Conservation (phyloP, 1,140 invertebrate genomes). For the Meloidogyne chitwoodi region DNA sequence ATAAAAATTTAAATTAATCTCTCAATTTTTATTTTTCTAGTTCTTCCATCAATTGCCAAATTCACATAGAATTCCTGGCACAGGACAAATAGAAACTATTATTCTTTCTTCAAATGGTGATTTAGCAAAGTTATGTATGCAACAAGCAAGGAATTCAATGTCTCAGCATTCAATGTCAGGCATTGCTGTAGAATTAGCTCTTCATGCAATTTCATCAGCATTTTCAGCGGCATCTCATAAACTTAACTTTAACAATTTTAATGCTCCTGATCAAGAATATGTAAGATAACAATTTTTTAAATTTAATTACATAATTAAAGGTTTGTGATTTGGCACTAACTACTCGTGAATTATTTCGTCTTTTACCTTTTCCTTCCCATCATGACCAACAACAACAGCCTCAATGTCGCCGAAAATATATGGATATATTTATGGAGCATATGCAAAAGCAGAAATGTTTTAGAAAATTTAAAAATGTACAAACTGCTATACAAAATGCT, state of each 20-base stretch:
- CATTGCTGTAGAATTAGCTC: background rate
- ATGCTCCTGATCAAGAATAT: slow-evolving; percentile 14
- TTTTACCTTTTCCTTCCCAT: background rate
- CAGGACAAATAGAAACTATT: background rate
- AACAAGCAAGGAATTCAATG: slow-evolving; percentile 12
- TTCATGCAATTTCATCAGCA: slow-evolving; percentile 13
- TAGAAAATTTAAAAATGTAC: slow-evolving; percentile 4
- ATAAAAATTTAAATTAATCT: background rate
- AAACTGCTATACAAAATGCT: background rate
- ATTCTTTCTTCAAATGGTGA: slow-evolving; percentile 2
- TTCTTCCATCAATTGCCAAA: slow-evolving; percentile 15
- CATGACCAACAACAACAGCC: slow-evolving; percentile 2
- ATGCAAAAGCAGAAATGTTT: slow-evolving; percentile 20
- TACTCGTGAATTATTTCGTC: slow-evolving; percentile 11
- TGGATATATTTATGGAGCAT: slow-evolving; percentile 17
- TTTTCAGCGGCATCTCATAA: slow-evolving; percentile 18
- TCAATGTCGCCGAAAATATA: slow-evolving; percentile 7
- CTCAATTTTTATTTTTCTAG: background rate
- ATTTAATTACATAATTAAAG: background rate
- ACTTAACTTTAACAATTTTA: slow-evolving; percentile 14
- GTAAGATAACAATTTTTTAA: background rate
- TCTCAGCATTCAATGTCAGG: slow-evolving; percentile 3
- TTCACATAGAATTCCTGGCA: background rate
- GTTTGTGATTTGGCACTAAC: slow-evolving; percentile 15
- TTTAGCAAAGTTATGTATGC: slow-evolving; percentile 6